Evolutionary conservation across 2,113 vertebrate genomes (phyloP), one percentile per base, ranked within the genome.

Genomic region (Indicator maculatus): DNA sequence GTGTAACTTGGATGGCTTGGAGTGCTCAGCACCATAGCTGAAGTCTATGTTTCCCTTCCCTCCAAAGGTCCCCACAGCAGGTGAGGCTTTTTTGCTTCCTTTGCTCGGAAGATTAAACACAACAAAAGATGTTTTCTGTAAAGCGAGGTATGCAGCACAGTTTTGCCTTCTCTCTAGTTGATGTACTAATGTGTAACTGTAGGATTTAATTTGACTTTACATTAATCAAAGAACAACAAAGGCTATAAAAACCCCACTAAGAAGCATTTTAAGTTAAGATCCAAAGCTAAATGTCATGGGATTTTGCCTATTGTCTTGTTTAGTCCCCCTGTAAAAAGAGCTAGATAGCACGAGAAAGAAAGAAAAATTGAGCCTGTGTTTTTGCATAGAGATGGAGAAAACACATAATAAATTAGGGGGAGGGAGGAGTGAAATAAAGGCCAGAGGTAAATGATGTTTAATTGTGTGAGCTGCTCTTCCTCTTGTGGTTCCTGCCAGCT

Each of bases 401-500:
- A 96, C 95, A 97, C 94, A 98, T 95, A 98, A 97, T 98, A 98
- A 98, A 98, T 97, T 97, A 98, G 97, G 97, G 97, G 97, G 97
- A 96, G 97, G 93, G 95, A 97, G 96, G 97, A 98, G 97, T 96
- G 96, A 96, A 97, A 98, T 98, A 98, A 98, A 98, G 99, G 98
- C 98, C 98, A 97, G 98, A 96, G 98, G 99, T 98, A 98, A 98
- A 97, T 45, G 93, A 96, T 79, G 96, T 98, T 98, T 98, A 98
- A 98, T 99, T 99, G 98, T 97, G 98, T 95, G 98, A 98, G 98
- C 97, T 96, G 98, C 97, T 98, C 98, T 98, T 96, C 98, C 96
- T 98, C 98, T 98, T 96, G 93, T 97, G 98, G 98, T 97, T 98
- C 96, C 98, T 98, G 98, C 98, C 98, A 98, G 98, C 98, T 98